phyloP scores from a whole-genome alignment of 2,113 vertebrate species.

The Deroptyus accipitrinus region DNA sequence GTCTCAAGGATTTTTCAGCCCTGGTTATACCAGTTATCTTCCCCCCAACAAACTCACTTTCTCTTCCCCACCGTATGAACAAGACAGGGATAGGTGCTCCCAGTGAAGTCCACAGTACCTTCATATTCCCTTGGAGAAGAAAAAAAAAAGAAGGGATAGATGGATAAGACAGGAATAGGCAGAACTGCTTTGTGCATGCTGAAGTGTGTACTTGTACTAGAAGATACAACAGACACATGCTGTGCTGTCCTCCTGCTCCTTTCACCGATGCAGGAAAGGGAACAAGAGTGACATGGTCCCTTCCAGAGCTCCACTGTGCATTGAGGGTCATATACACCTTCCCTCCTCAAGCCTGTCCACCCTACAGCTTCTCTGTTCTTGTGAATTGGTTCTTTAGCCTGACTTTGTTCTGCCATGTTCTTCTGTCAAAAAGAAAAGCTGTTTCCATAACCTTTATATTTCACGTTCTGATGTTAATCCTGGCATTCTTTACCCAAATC shows the following conservation, averaged over 20 bases:
- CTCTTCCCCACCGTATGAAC: neutral
- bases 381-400: neutral
- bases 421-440: neutral
- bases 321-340: neutral
- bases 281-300: neutral
- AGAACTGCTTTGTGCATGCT: neutral
- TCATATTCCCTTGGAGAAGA: neutral
- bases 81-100: neutral
- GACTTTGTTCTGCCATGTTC: neutral
- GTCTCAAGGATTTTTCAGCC: neutral
- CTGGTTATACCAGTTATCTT: neutral
- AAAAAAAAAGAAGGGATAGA: neutral
- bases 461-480: neutral
- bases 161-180: too few species aligned
- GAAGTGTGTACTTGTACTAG: rapidly evolving
- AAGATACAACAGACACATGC: neutral
- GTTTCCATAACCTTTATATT: neutral
- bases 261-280: neutral
- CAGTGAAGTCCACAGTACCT: neutral
- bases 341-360: neutral
- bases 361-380: neutral
- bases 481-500: neutral
- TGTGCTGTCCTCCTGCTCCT: neutral
- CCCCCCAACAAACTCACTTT: neutral
- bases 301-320: neutral